Conservation (phyloP, 2,113 vertebrate genomes). For the Calidris pygmaea region DNA sequence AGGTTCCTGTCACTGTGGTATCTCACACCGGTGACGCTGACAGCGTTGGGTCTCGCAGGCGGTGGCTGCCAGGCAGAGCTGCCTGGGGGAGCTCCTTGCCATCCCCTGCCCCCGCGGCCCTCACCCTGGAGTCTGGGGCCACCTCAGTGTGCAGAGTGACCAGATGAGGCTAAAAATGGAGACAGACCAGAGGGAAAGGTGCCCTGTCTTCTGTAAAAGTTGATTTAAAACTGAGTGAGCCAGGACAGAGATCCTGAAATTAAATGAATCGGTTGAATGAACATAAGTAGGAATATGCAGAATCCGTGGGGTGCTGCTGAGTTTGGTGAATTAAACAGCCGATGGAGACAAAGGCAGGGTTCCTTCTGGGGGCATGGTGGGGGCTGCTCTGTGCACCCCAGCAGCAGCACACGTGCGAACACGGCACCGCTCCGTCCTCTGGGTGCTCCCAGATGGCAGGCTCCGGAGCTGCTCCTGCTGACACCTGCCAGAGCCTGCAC, state of each 20-base stretch:
- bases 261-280: not conserved
- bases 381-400: not conserved
- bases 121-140: not conserved
- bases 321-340: not conserved
- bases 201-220: not conserved
- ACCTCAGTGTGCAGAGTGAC: not conserved
- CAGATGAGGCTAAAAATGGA: not conserved
- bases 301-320: not conserved
- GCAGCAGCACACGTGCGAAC: not conserved
- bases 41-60: fast-evolving
- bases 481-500: not conserved
- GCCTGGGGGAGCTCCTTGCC: not conserved
- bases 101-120: not conserved
- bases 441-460: not conserved
- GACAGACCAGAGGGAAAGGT: not conserved
- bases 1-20: not conserved
- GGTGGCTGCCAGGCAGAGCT: not conserved
- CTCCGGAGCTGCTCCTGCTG: not conserved
- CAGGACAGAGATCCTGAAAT: not conserved
- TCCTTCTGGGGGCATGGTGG: not conserved
- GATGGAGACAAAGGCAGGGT: fast-evolving
- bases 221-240: not conserved
- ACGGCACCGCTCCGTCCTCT: not conserved
- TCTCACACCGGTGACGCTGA: not conserved
- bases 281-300: not conserved